Evolutionary conservation across 2,888 invertebrate genomes (phyloP).

Genomic region (Synanthedon myopaeformis): DNA sequence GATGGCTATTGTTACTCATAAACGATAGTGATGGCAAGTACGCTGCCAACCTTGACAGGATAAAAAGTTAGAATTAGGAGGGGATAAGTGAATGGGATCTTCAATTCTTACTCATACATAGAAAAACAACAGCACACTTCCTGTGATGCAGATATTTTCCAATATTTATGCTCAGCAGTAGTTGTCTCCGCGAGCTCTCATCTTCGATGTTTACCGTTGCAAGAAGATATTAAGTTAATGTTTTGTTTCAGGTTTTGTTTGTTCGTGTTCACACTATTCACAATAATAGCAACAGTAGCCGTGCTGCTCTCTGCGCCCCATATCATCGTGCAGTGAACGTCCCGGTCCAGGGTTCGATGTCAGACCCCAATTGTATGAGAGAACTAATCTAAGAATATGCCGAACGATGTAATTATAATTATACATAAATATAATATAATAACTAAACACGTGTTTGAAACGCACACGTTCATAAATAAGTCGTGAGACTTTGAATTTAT

Average conservation of each 20-base stretch:
- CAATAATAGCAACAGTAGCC: conserved; percentile 91
- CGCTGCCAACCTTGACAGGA: too few species aligned
- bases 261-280: conserved; percentile 94
- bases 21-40: too few species aligned
- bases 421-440: conserved; percentile 19
- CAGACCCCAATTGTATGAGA: conserved; percentile 17
- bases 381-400: conserved; percentile 47
- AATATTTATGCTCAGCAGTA: too few species aligned
- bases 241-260: conserved; percentile 82
- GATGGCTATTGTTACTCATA: too few species aligned
- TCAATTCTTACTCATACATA: too few species aligned
- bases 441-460: conserved; percentile 54
- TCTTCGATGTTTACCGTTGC: too few species aligned
- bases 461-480: conserved; percentile 58
- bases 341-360: conserved; percentile 11
- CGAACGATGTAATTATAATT: conserved; percentile 31
- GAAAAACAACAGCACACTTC: too few species aligned
- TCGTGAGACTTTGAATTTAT: conserved; percentile 51
- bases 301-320: conserved; percentile 93
- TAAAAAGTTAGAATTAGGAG: too few species aligned
- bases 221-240: neutral
- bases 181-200: too few species aligned
- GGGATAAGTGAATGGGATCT: too few species aligned
- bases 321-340: conserved; percentile 88
- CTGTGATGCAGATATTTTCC: too few species aligned